Conservation (phyloP, 2,797 vertebrate species). For the Gila robusta region DNA sequence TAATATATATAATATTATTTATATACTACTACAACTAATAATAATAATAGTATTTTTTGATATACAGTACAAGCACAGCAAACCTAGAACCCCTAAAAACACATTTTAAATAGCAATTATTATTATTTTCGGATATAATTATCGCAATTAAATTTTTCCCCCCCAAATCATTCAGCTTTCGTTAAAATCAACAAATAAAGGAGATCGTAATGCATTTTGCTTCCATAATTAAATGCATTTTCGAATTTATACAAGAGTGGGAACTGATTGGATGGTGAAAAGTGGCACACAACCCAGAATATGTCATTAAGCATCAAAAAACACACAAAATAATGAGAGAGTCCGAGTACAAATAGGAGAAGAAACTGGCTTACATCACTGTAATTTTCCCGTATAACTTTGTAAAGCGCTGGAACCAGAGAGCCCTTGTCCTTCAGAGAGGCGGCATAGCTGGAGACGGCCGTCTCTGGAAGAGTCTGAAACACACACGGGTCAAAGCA, state of each 20-base stretch:
- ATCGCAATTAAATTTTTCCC: background rate
- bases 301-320: background rate
- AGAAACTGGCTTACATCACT: slow-evolving; percentile 85
- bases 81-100: background rate
- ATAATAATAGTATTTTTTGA: background rate
- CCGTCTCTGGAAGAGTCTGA: slow-evolving; percentile 93
- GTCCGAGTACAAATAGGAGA: background rate
- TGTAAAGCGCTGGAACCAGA: slow-evolving; percentile 94
- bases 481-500: slow-evolving; percentile 46
- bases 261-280: background rate
- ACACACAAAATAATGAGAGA: too few species aligned
- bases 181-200: background rate
- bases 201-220: background rate
- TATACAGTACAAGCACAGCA: background rate
- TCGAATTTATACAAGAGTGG: background rate
- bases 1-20: background rate
- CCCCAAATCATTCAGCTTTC: background rate
- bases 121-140: background rate
- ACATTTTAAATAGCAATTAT: background rate
- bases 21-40: background rate
- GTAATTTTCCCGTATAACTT: slow-evolving; percentile 95
- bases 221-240: background rate
- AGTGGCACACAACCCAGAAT: background rate
- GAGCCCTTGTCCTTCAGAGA: slow-evolving; percentile 89
- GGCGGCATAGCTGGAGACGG: slow-evolving; percentile 89